These are phyloP conservation scores for Drosophila saltans DNA, from an alignment of 1,140 invertebrate species.

Conservation along the genomic window DNA sequence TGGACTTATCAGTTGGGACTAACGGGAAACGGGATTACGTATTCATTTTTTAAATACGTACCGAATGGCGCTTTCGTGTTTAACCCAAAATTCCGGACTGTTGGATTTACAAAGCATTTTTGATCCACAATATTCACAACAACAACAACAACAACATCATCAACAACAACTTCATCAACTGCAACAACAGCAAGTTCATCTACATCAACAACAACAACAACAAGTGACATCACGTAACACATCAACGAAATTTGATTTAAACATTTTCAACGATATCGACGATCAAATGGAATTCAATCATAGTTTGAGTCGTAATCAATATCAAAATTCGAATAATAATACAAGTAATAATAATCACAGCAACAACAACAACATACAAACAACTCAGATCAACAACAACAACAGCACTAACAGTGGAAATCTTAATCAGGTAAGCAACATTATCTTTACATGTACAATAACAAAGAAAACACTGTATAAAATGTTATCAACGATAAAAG, in stretches of 20 bases:
- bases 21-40: slow-evolving; percentile 29
- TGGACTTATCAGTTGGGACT: background rate
- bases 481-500: too few relatives aligned
- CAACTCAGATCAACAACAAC: slow-evolving; percentile 34
- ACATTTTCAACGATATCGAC: slow-evolving; percentile 70
- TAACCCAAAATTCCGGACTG: slow-evolving; percentile 76
- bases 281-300: slow-evolving; percentile 78
- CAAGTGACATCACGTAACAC: slow-evolving; percentile 45
- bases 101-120: slow-evolving; percentile 82
- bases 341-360: slow-evolving; percentile 42
- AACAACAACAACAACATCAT: slow-evolving; percentile 63
- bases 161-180: slow-evolving; percentile 23
- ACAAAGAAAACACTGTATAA: too few relatives aligned
- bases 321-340: slow-evolving; percentile 61
- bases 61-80: slow-evolving; percentile 83
- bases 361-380: slow-evolving; percentile 29
- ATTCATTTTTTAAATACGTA: slow-evolving; percentile 48
- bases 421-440: slow-evolving; percentile 65
- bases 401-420: slow-evolving; percentile 56
- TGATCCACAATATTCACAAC: slow-evolving; percentile 76
- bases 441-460: too few relatives aligned
- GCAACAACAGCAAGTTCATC: slow-evolving; percentile 36
- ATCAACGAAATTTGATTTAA: slow-evolving; percentile 71
- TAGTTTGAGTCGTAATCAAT: slow-evolving; percentile 66
- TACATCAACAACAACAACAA: slow-evolving; percentile 48